Conservation (phyloP, 1,140 invertebrate species). For the Aphaenogaster rudis region DNA sequence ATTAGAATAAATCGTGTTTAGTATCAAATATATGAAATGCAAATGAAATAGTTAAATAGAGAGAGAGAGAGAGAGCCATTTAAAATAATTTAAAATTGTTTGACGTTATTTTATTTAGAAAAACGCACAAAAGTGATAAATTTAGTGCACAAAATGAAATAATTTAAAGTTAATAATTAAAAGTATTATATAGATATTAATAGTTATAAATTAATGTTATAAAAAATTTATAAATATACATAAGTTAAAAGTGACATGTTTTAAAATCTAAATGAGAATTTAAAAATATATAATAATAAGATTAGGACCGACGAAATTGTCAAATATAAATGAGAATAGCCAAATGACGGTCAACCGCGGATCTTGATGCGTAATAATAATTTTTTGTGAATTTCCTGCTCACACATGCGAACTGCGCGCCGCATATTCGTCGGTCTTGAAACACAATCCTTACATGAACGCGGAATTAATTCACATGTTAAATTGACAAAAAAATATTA, state of each 20-base stretch:
- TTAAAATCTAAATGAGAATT: constrained; percentile 1
- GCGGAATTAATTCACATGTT: too few species aligned
- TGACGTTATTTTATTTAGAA: neutral
- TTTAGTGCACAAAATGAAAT: constrained; percentile 19
- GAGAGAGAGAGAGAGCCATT: neutral
- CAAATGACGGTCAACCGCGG: too few species aligned
- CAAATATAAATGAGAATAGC: too few species aligned
- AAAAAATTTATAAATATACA: neutral
- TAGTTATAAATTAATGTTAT: neutral
- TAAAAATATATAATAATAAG: too few species aligned
- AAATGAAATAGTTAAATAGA: too few species aligned
- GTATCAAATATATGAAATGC: neutral
- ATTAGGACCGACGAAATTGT: too few species aligned
- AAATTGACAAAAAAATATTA: too few species aligned
- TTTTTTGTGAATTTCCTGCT: too few species aligned
- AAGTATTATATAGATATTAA: constrained; percentile 1
- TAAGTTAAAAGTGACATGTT: neutral
- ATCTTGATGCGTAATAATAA: too few species aligned
- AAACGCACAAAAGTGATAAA: constrained; percentile 20
- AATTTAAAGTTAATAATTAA: constrained; percentile 6
- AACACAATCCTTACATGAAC: too few species aligned
- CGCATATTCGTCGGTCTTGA: too few species aligned
- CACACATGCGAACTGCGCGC: too few species aligned
- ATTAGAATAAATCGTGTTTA: constrained; percentile 17
- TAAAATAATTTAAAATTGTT: constrained; percentile 11